phyloP scores from a whole-genome alignment of 1,140 invertebrate genomes.

The Globodera ellingtonae region DNA sequence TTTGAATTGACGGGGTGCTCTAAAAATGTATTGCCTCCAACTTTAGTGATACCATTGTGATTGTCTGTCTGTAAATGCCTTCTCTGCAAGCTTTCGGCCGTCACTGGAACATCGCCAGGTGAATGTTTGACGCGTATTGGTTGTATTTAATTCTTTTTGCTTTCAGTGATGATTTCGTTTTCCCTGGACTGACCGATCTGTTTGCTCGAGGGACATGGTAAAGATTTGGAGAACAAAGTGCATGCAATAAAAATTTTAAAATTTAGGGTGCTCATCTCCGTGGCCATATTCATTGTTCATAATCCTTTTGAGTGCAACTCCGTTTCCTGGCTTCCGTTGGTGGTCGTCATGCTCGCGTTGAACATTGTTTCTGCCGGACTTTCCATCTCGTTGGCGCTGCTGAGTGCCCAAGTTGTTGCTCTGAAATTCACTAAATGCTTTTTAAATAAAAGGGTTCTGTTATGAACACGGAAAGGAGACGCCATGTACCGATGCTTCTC shows the following conservation, averaged over 20 bases:
- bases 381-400: constrained; percentile 38
- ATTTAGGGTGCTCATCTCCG: constrained; percentile 46
- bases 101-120: constrained; percentile 58
- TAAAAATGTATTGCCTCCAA: no score
- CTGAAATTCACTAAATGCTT: not conserved
- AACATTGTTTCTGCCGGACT: constrained; percentile 48
- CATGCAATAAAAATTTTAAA: not conserved
- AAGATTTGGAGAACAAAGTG: not conserved
- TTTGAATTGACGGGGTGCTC: no score
- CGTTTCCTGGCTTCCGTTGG: constrained; percentile 38
- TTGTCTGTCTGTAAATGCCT: constrained; percentile 41
- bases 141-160: not conserved
- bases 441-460: constrained; percentile 50
- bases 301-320: constrained; percentile 51
- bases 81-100: constrained; percentile 55
- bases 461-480: constrained; percentile 47
- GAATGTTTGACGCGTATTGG: constrained; percentile 11
- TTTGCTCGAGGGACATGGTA: constrained; percentile 55
- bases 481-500: constrained; percentile 45
- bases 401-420: constrained; percentile 32
- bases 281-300: constrained; percentile 56
- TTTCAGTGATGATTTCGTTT: constrained; percentile 54
- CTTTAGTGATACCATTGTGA: no score
- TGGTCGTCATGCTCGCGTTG: constrained; percentile 42
- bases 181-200: constrained; percentile 56